Evolutionary conservation across 2,113 vertebrate genomes (phyloP).

Genomic region (human): GRCh38 chr7:151887001-151887500

Average conservation of each 20-base stretch:
- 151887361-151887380: accelerated
- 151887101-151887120: neutral
- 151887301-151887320: accelerated
- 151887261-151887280: accelerated
- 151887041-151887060: neutral
- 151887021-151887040: neutral
- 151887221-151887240: accelerated
- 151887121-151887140: accelerated
- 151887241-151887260: neutral
- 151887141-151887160: accelerated
- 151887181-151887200: neutral
- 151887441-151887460: too few species aligned
- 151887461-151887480: accelerated
- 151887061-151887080: too few species aligned
- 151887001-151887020: neutral
- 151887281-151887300: accelerated
- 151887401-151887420: accelerated
- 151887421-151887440: accelerated
- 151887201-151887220: accelerated
- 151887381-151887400: accelerated
- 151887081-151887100: neutral
- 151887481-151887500: accelerated
- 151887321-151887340: neutral
- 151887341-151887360: too few species aligned
- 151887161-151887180: too few species aligned